phyloP scores from a whole-genome alignment of 1,140 invertebrate species.

The Chionoecetes opilio region DNA sequence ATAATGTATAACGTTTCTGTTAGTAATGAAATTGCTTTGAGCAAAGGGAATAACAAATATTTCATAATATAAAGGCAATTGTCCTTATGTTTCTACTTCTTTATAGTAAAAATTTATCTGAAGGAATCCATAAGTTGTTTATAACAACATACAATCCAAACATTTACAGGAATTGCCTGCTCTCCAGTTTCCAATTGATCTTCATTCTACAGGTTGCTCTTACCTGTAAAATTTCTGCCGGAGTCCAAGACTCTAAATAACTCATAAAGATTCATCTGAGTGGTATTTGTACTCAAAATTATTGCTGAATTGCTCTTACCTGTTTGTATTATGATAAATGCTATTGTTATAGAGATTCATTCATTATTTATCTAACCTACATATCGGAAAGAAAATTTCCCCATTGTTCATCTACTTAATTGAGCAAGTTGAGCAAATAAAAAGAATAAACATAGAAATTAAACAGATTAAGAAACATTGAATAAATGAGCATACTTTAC shows the following conservation, averaged over 20 bases:
- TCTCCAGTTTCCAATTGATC: not conserved
- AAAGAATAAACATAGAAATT: too few relatives aligned
- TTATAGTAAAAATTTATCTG: not conserved
- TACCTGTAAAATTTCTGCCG: slow-evolving; percentile 1
- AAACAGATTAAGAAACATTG: too few relatives aligned
- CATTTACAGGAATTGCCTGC: not conserved
- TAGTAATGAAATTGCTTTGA: too few relatives aligned
- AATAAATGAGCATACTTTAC: too few relatives aligned
- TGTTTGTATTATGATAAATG: not conserved
- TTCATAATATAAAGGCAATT: too few relatives aligned
- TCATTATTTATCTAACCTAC: not conserved
- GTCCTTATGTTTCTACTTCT: too few relatives aligned
- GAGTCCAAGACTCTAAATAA: not conserved
- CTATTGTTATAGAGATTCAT: not conserved
- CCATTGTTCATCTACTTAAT: not conserved
- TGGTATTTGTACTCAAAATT: not conserved
- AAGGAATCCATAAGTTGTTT: not conserved
- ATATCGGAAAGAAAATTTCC: not conserved
- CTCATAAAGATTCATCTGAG: not conserved
- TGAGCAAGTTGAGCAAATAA: not conserved
- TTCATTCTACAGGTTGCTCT: not conserved
- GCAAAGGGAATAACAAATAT: too few relatives aligned
- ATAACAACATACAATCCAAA: not conserved
- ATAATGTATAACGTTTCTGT: too few relatives aligned
- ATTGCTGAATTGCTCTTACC: not conserved